Base-by-base conservation (phyloP, 2,888 invertebrate genomes). In the Cetonia aurata region DNA sequence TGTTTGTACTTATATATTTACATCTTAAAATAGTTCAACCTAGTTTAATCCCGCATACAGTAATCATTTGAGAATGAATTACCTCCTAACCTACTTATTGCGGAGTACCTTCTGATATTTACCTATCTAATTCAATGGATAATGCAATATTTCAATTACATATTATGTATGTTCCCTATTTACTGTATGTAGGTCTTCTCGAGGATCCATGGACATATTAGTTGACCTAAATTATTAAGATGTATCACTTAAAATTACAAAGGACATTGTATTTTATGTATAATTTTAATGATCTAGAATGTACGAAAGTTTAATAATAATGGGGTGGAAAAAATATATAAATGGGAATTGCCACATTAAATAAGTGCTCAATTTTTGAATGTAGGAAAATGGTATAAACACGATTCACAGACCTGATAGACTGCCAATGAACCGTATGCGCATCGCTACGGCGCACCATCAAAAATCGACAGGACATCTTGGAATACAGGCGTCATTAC, bases 41-140 rank as follows among this genome's bases (percentile, higher is more conserved):
- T 55, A 69, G 31, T 65, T 71, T 62, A 62, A 9, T 60, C 62
- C 41, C 62, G 69, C 25, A 31, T 53, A n/a, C 42, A 33, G 50
- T 53, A 62, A 62, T 69, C 62, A 62, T 69, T 52, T 19, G 46
- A 13, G 37, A 53, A 25, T 52, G 60, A 69, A 69, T 69, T 69
- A 69, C 69, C 60, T 69, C 69, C 69, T 69, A 69, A 69, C 69
- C 69, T 53, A 69, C 52, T 69, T 69, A 55, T 53, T 19, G n/a
- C 17, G 37, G 60, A 60, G 60, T 69, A 57, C 12, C 25, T 62
- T 50, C 37, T 69, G 31, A 62, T 62, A 37, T 37, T 37, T 37
- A 53, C 53, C 42, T 19, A 57, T 52, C 33, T 52, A 59, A 59
- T 69, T 60, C 62, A 62, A 53, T 69, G 60, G 60, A 60, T 59